A percentile compares a stretch with the other conserved stretches of the same genome.
Conservation (phyloP, 2,113 vertebrate species). For the mouse (Mus musculus) region DNA sequence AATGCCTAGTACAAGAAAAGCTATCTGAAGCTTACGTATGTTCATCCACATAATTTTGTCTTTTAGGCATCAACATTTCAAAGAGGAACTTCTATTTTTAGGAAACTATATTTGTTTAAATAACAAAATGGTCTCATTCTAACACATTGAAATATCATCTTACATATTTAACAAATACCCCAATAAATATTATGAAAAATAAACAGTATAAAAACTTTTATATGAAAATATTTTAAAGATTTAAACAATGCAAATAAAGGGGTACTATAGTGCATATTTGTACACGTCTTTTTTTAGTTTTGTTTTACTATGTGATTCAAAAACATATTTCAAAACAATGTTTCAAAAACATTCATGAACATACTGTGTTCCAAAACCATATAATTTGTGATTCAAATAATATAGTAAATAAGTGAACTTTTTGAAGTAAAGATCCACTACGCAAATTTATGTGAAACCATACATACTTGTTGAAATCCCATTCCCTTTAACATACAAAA, state of each 20-base stretch:
- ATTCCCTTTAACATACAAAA: constrained; percentile 47
- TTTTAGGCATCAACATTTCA: constrained; percentile 72
- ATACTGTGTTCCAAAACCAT: neutral
- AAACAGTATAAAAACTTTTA: constrained; percentile 47
- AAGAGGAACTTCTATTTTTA: constrained; percentile 72
- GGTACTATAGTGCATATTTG: neutral
- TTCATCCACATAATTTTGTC: constrained; percentile 75
- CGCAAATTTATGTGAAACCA: constrained; percentile 23
- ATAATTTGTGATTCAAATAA: constrained; percentile 31
- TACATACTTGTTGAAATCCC: neutral
- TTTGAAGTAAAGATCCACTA: neutral
- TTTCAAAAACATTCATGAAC: no score
- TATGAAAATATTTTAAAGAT: neutral
- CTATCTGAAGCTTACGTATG: constrained; percentile 76
- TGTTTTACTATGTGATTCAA: neutral
- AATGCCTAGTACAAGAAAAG: constrained; percentile 80
- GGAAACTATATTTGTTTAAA: constrained; percentile 68
- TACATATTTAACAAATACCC: constrained; percentile 66
- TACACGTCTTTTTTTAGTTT: neutral
- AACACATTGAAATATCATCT: constrained; percentile 56
- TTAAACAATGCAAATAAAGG: constrained; percentile 29
- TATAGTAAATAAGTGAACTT: constrained; percentile 5
- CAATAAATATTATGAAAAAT: constrained; percentile 56
- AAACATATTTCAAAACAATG: neutral
- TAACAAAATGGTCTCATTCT: constrained; percentile 67